Conservation (phyloP, 2,113 vertebrate species). For the Chamaea fasciata region DNA sequence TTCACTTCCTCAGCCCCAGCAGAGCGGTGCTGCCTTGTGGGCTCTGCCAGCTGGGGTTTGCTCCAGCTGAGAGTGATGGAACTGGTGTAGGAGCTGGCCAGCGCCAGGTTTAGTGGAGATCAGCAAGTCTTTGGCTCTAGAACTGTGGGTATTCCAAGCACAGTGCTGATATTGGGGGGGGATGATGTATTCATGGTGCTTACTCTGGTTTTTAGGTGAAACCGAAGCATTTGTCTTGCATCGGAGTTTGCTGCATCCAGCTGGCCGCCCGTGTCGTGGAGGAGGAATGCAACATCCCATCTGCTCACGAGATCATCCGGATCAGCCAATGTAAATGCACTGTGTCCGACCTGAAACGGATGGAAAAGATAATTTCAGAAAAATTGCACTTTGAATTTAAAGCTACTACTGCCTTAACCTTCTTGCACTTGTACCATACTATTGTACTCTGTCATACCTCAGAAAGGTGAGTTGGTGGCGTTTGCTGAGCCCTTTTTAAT, state of each 20-base stretch:
- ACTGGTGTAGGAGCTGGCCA: not conserved
- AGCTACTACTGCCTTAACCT: constrained; percentile 97
- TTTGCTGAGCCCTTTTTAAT: not conserved
- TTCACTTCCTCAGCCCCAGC: accelerated
- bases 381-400: constrained; percentile 93
- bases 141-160: accelerated
- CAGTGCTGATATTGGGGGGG: accelerated
- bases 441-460: constrained; percentile 83
- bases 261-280: constrained; percentile 86
- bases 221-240: constrained; percentile 94
- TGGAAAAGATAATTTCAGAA: constrained; percentile 94
- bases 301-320: constrained; percentile 89
- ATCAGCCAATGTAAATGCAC: constrained; percentile 97
- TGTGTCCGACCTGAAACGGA: constrained; percentile 89
- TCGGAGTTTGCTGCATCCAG: constrained; percentile 91
- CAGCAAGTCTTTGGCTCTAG: not conserved
- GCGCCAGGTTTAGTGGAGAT: not conserved
- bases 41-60: not conserved
- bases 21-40: accelerated
- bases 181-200: accelerated
- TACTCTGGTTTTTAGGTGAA: constrained; percentile 76
- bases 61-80: not conserved
- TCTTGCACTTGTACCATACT: constrained; percentile 93
- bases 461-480: constrained; percentile 76
- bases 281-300: constrained; percentile 85